phyloP scores from a whole-genome alignment of 2,113 vertebrate species.

The Prunella fulvescens region DNA sequence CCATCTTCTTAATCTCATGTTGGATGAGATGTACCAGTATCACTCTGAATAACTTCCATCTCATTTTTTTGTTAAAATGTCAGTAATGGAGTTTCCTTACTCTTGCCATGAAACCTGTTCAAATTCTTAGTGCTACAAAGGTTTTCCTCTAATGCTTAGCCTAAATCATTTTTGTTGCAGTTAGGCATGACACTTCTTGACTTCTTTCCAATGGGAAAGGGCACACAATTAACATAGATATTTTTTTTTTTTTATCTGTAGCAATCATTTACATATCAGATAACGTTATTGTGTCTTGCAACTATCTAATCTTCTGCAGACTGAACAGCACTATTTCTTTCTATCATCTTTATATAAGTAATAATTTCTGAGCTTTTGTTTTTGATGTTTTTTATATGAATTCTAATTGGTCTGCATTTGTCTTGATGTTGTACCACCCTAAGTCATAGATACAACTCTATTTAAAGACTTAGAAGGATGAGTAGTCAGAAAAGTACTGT shows the following conservation, averaged over 20 bases:
- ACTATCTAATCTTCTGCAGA: background rate
- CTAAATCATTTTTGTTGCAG: background rate
- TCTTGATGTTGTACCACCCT: background rate
- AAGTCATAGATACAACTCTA: background rate
- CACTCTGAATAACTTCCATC: background rate
- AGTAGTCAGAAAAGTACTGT: background rate
- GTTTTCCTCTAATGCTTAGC: background rate
- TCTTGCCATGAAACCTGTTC: background rate
- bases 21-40: background rate
- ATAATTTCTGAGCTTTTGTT: background rate
- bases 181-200: background rate
- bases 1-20: background rate
- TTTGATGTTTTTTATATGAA: background rate
- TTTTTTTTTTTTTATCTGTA: background rate
- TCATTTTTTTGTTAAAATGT: background rate
- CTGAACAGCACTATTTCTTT: background rate
- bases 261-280: background rate
- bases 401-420: background rate
- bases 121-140: background rate
- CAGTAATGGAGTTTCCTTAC: background rate
- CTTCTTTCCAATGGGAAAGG: background rate
- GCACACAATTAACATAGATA: background rate
- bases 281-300: background rate
- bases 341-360: background rate
- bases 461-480: background rate